These are phyloP conservation scores for Monodelphis domestica DNA, from an alignment of 2,797 vertebrate genomes.

Conservation along the genomic window DNA sequence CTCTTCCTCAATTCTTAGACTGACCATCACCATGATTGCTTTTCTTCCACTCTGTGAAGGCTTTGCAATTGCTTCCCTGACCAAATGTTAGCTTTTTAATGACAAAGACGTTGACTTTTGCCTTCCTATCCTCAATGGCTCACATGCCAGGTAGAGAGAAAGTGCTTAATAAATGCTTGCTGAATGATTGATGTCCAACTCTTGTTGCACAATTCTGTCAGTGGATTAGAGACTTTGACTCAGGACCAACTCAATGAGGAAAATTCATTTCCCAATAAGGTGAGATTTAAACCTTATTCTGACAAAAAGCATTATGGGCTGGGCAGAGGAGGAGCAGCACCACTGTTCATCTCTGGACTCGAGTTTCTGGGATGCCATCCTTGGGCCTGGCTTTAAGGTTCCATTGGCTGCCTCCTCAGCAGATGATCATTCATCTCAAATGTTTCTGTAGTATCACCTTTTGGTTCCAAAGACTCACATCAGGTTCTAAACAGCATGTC, in stretches of 20 bases:
- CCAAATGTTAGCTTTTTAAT: background rate
- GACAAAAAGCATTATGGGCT: background rate
- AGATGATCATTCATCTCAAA: no score
- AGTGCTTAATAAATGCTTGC: background rate
- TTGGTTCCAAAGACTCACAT: no score
- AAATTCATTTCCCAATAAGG: constrained; percentile 35
- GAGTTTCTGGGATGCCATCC: no score
- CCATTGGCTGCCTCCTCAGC: no score
- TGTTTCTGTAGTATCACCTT: no score
- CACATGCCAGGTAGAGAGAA: background rate
- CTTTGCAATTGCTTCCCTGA: background rate
- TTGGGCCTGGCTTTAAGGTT: no score
- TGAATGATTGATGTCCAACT: background rate
- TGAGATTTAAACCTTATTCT: background rate
- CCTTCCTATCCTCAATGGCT: background rate
- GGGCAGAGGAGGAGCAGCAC: no score
- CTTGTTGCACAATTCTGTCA: constrained; percentile 28
- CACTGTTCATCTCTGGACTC: no score
- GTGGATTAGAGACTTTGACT: constrained; percentile 34
- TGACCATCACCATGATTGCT: background rate
- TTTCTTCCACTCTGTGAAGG: background rate
- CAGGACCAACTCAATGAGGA: background rate
- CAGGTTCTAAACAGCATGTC: no score
- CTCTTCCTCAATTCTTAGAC: background rate
- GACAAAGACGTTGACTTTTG: background rate